Evolutionary conservation across 2,888 invertebrate species (phyloP).

Genomic region (Chymomyza amoena): DNA sequence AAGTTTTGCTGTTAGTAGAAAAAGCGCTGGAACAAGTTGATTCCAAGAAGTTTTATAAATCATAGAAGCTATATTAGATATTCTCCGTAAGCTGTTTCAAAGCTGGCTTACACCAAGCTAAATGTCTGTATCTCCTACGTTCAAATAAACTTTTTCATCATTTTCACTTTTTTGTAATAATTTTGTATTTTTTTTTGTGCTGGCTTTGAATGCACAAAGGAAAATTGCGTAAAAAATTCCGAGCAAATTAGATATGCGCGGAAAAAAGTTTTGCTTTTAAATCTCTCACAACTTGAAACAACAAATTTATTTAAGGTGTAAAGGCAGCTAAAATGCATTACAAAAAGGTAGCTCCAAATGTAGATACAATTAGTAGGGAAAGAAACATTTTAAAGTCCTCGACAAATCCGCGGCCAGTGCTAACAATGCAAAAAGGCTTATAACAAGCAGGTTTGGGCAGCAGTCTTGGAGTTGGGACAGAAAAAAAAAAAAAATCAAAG

Average conservation of each 20-base stretch:
- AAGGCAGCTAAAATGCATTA: not conserved
- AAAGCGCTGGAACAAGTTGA: too few species aligned
- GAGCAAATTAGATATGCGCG: conserved; percentile 6
- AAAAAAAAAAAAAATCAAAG: not conserved
- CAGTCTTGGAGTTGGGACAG: not conserved
- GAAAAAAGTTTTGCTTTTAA: conserved; percentile 6
- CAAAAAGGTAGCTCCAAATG: not conserved
- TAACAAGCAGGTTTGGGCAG: conserved; percentile 18
- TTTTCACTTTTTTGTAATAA: not conserved
- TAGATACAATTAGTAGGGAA: not conserved
- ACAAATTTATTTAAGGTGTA: conserved; percentile 9
- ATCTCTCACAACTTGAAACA: not conserved
- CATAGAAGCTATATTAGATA: not conserved
- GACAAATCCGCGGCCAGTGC: not conserved
- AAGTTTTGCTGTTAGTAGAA: too few species aligned
- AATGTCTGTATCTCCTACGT: not conserved
- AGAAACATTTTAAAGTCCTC: not conserved
- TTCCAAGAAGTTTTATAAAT: too few species aligned
- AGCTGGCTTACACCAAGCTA: not conserved
- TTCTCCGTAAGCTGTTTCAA: not conserved
- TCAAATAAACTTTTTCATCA: not conserved
- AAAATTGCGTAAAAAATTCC: conserved; percentile 9
- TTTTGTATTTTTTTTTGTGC: not conserved
- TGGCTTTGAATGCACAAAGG: not conserved
- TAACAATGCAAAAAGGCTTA: conserved; percentile 18